Conservation (phyloP, 2,113 vertebrate species). For the Patagioenas fasciata region DNA sequence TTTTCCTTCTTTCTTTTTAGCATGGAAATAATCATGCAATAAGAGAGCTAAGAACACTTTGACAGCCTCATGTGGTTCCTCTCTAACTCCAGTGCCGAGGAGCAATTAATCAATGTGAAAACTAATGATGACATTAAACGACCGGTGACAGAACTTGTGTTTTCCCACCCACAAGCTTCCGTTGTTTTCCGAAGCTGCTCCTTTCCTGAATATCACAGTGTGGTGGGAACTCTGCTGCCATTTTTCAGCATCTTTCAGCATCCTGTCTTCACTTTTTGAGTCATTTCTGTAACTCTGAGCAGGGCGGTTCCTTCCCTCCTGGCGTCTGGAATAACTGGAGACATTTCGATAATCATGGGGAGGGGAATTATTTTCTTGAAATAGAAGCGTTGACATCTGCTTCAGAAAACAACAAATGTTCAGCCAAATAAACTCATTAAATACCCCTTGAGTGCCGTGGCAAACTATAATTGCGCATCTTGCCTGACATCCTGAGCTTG, state of each 20-base stretch:
- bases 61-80: not conserved
- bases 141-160: not conserved
- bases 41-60: not conserved
- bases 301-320: not conserved
- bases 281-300: not conserved
- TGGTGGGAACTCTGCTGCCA: not conserved
- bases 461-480: not conserved
- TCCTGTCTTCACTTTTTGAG: not conserved
- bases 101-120: conserved; percentile 4
- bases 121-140: conserved; percentile 28
- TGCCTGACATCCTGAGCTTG: not conserved
- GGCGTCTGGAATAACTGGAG: not conserved
- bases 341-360: not conserved
- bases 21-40: not conserved
- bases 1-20: not conserved
- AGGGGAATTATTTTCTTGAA: not conserved
- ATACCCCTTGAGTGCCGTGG: not conserved
- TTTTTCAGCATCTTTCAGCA: not conserved
- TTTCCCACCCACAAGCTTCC: not conserved
- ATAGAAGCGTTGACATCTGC: not conserved
- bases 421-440: not conserved
- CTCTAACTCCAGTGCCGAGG: not conserved
- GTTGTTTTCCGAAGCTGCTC: not conserved
- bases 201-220: not conserved
- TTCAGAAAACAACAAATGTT: not conserved